A percentile compares a stretch with the other conserved stretches of the same genome.
Evolutionary conservation across 2,113 vertebrate species (phyloP).

Genomic region (Galeopterus variegatus): DNA sequence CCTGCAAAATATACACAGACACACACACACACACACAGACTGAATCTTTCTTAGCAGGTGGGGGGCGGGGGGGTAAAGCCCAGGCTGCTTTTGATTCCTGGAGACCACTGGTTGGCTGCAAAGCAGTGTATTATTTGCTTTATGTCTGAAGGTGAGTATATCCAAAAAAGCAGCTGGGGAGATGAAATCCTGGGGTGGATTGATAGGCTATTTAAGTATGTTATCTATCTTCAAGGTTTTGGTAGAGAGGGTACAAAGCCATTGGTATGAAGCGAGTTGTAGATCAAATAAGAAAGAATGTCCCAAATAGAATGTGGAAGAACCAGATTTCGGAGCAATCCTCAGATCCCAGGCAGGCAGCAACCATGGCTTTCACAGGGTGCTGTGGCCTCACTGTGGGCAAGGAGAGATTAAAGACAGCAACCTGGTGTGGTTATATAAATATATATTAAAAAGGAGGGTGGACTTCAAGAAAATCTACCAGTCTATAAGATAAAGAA

Average conservation of each 20-base stretch:
- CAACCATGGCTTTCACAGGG: not conserved
- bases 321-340: not conserved
- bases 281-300: constrained; percentile 29
- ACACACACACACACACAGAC: not conserved
- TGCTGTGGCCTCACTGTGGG: not conserved
- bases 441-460: not conserved
- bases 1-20: not conserved
- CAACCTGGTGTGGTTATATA: not conserved
- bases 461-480: not conserved
- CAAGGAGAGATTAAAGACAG: not conserved
- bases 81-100: not conserved
- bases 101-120: not conserved
- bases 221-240: not conserved
- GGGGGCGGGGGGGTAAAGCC: not conserved
- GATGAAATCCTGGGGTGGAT: not conserved
- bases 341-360: not conserved
- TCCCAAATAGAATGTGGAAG: not conserved
- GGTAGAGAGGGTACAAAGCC: not conserved
- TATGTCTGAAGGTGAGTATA: not conserved
- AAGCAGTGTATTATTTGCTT: not conserved
- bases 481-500: not conserved
- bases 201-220: not conserved
- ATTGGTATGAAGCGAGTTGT: not conserved
- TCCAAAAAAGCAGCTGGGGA: not conserved
- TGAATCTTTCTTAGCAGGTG: not conserved